A percentile compares a stretch with the other conserved stretches of the same genome.
Conservation (phyloP, 64 coral and sea anemone species). For the Montipora cactus region DNA sequence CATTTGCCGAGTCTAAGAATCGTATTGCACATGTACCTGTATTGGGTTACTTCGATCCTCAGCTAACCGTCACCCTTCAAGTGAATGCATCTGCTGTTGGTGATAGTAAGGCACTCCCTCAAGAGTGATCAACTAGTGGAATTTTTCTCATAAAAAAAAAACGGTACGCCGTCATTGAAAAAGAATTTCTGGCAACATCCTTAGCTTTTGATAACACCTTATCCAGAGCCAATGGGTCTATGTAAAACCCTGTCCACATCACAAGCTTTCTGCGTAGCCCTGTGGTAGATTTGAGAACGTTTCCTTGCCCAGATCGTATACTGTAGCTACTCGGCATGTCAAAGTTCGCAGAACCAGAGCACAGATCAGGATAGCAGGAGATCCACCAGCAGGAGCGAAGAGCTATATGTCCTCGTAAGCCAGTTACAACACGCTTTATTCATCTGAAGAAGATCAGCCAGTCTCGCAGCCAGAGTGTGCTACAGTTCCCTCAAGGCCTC, state of each 20-base stretch:
- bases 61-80: no score
- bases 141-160: no score
- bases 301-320: slow-evolving; percentile 38
- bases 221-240: slow-evolving; percentile 4
- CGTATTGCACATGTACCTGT: no score
- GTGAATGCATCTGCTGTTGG: no score
- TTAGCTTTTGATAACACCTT: no score
- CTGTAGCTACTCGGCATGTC: slow-evolving; percentile 5
- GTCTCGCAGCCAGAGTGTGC: background rate
- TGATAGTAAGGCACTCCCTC: no score
- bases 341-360: slow-evolving; percentile 12
- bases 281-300: slow-evolving; percentile 39
- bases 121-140: no score
- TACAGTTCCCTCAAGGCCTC: background rate
- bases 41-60: no score
- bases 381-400: background rate
- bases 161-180: no score
- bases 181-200: slow-evolving; percentile 1
- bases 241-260: slow-evolving; percentile 40
- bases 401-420: slow-evolving; percentile 34
- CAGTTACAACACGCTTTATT: background rate
- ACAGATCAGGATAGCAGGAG: slow-evolving; percentile 7
- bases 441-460: slow-evolving; percentile 12
- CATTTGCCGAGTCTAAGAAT: no score
- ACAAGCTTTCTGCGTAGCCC: slow-evolving; percentile 38